These are phyloP conservation scores for Glaucomys volans DNA, from an alignment of 2,113 vertebrate genomes.

Conservation along the genomic window DNA sequence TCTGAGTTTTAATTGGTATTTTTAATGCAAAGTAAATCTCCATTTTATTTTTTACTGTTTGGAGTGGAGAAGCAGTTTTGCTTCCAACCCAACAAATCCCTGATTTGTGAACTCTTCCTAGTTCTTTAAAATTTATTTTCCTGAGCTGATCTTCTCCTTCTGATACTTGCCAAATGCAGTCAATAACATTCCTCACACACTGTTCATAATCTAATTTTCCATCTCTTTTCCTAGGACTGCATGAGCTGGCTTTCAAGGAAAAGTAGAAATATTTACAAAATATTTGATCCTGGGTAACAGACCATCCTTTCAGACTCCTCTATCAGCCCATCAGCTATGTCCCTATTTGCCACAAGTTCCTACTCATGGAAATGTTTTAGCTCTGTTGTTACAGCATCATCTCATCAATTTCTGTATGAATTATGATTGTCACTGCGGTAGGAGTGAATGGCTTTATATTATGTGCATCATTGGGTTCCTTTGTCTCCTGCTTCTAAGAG, in stretches of 20 bases:
- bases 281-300: neutral
- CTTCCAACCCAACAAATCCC: neutral
- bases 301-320: neutral
- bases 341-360: neutral
- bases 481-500: neutral
- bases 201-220: neutral
- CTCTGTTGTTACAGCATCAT: neutral
- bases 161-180: conserved; percentile 20
- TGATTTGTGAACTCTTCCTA: neutral
- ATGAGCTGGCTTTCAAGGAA: neutral
- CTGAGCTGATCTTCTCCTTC: neutral
- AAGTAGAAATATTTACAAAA: neutral
- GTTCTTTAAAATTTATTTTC: neutral
- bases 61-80: neutral
- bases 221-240: neutral
- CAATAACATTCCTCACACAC: neutral
- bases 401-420: neutral
- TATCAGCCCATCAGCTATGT: neutral
- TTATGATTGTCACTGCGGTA: neutral
- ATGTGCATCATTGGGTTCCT: neutral
- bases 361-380: neutral
- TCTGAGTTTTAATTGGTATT: conserved; percentile 35
- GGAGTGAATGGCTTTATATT: neutral
- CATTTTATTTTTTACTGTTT: conserved; percentile 19
- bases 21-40: neutral